Percentiles rank a stretch among this genome's conserved stretches.
Evolutionary conservation across 1,140 invertebrate species (phyloP).

Genomic region (Saxidomus purpurata): DNA sequence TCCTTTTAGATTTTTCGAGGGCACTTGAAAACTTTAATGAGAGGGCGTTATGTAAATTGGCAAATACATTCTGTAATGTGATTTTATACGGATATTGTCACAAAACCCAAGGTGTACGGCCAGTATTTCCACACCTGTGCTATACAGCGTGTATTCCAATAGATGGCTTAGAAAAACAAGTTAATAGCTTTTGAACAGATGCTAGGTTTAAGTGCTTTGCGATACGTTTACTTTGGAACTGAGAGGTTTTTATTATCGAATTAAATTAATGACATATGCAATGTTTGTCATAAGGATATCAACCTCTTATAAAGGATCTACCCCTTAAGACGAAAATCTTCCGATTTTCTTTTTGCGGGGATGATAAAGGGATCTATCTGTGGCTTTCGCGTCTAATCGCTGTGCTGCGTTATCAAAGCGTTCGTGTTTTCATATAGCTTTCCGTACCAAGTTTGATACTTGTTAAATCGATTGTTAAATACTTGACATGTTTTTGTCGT

Average conservation of each 20-base stretch:
- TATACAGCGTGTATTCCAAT: neutral
- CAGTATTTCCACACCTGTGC: slow-evolving; percentile 6
- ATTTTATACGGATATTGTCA: slow-evolving; percentile 49
- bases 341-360: neutral
- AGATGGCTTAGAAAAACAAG: slow-evolving; percentile 26
- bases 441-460: slow-evolving; percentile 26
- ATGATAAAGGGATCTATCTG: neutral
- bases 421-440: slow-evolving; percentile 14
- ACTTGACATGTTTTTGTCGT: slow-evolving; percentile 15
- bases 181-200: slow-evolving; percentile 55
- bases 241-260: slow-evolving; percentile 28
- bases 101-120: neutral
- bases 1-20: neutral
- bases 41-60: slow-evolving; percentile 59
- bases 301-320: slow-evolving; percentile 8
- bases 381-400: neutral
- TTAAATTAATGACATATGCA: slow-evolving; percentile 9
- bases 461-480: slow-evolving; percentile 17
- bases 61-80: slow-evolving; percentile 47
- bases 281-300: neutral
- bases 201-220: neutral
- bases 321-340: slow-evolving; percentile 16
- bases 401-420: neutral
- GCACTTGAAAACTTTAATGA: slow-evolving; percentile 39
- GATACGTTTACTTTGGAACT: slow-evolving; percentile 26